Base-by-base conservation (phyloP, 2,797 vertebrate species). In the Poecilia wingei region DNA sequence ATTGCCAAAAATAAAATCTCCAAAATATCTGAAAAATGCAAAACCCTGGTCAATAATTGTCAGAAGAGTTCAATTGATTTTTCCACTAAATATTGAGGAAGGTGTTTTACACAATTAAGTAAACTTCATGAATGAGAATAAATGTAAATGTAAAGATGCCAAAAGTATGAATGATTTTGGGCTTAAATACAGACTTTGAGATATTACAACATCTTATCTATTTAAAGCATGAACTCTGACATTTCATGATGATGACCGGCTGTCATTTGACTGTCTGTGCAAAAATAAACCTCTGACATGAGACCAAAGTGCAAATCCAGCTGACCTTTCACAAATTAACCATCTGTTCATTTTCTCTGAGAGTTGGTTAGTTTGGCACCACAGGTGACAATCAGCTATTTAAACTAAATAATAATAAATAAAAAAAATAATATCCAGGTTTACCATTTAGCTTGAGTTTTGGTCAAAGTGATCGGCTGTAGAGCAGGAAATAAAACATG, bases 301-400 rank as follows among this genome's bases (percentile, higher is more conserved):
- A 82, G 88, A 82, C 39, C 74, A 85, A 79, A 86, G 76, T 46
- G 69, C 73, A 86, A 36, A 51, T 45, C 76, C 74, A 68, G 72
- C 72, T 73, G 76, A 87, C 86, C 77, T 81, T 77, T 83, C 47
- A 43, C 55, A 71, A 82, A 79, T 66, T 2, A 79, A 80, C 86
- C 88, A 91, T 91, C 91, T 92, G 93, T 74, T 89, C 68, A 70
- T 49, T 59, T 43, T 16, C 59, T 76, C 70, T 73, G 3, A 76
- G 33, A 71, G 57, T 20, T 59, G 22, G 14, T 25, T 18, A 51
- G 72, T 31, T 77, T 51, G 53, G 47, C n/a, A 68, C 47, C 47
- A 46, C 6, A 25, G 41, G 64, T 69, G 72, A 76, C 71, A 9
- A 66, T 28, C 31, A 22, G 41, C n/a, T 2, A 12, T 49, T 36